A percentile compares a stretch with the other conserved stretches of the same genome.
Conservation (phyloP, 2,113 vertebrate genomes). For the Myodes glareolus region DNA sequence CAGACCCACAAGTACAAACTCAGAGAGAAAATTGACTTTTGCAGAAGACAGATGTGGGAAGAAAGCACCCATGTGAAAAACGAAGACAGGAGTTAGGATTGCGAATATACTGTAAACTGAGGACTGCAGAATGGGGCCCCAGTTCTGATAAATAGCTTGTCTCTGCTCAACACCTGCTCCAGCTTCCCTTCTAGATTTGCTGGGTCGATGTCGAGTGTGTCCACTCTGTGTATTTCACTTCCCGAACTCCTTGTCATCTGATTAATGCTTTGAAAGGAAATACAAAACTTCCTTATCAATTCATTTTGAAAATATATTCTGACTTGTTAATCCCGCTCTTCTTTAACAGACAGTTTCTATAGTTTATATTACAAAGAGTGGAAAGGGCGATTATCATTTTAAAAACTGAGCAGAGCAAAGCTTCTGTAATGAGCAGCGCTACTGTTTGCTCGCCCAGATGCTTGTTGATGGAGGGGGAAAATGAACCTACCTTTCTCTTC, state of each 20-base stretch:
- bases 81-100: not conserved
- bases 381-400: slow-evolving; percentile 85
- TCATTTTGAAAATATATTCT: slow-evolving; percentile 84
- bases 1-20: not conserved
- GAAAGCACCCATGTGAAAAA: not conserved
- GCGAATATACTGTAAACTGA: not conserved
- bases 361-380: slow-evolving; percentile 82
- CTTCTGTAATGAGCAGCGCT: slow-evolving; percentile 82
- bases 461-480: slow-evolving; percentile 82
- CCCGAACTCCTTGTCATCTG: slow-evolving; percentile 73
- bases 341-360: slow-evolving; percentile 79
- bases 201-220: slow-evolving; percentile 13
- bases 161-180: not conserved
- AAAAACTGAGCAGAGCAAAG: slow-evolving; percentile 84
- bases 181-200: not conserved
- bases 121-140: not conserved
- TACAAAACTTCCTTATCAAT: slow-evolving; percentile 82
- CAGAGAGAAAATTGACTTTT: not conserved
- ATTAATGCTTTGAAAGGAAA: slow-evolving; percentile 81
- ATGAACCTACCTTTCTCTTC: slow-evolving; percentile 82
- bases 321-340: slow-evolving; percentile 81
- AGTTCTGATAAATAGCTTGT: not conserved
- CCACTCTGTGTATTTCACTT: slow-evolving; percentile 71
- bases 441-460: slow-evolving; percentile 74
- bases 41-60: not conserved